Evolutionary conservation across 1,140 invertebrate species (phyloP), one percentile per base, ranked within the genome.

Genomic region (Solen grandis): DNA sequence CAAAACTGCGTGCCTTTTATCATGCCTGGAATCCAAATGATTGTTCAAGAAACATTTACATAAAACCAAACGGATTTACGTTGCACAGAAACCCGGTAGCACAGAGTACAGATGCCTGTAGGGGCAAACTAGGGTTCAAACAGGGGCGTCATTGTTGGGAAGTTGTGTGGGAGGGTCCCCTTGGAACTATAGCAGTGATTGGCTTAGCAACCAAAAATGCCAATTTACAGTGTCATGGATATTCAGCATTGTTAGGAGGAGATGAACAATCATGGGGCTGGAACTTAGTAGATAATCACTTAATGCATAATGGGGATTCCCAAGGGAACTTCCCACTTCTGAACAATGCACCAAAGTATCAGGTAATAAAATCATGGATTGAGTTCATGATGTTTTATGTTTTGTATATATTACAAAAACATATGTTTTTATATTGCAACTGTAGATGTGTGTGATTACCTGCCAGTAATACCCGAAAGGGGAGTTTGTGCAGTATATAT

Each of bases 211-310:
- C 98, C 2, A 98, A 97, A 93, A 96, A 98, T 90, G 97, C 98
- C 25, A 94, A 96, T 33, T 92, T 99, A 60, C 94, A 95, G 83
- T 97, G 96, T 92, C 96, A 96, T 87, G 98, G 98, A 78, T 99
- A 99, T 93, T 96, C 99, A 36, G 96, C 97, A 5, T 92, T 99
- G 68, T 93, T 99, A 60, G 98, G 98, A 27, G 96, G 96, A 55
- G 97, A 99, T 93, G 96, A 98, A 90, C 96, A 99, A 91, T 99
- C 97, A 87, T 99, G 98, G 98, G 98, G 98, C 4, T 99, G 98
- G 98, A 99, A 99, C 94, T 94, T 99, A 77, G 98, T 99, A 22
- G 98, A 99, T 93, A 99, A 99, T 94, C 95, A 97, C 94, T 94
- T 99, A 60, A 93, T 99, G 84, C 98, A 99, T 90, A 99, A 99